A percentile compares a stretch with the other conserved stretches of the same genome.
Evolutionary conservation across 2,888 invertebrate genomes (phyloP).

Genomic region (Philhelius pedissequus): DNA sequence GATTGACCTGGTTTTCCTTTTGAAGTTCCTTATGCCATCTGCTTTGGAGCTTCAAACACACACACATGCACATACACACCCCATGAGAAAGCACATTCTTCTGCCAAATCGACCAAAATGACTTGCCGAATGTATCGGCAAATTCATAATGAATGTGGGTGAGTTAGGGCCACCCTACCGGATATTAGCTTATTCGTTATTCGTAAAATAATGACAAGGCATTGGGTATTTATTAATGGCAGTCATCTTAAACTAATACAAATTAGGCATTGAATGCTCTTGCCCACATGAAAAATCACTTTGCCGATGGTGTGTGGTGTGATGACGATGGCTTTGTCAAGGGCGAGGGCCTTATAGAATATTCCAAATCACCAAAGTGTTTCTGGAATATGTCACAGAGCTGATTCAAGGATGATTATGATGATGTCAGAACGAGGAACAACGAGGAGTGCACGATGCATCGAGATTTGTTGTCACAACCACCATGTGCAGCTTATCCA

Average conservation of each 20-base stretch:
- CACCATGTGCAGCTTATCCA: constrained; percentile 37
- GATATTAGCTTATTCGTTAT: constrained; percentile 35
- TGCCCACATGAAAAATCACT: constrained; percentile 18
- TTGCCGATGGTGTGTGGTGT: no score
- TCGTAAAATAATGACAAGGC: neutral
- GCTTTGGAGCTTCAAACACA: neutral
- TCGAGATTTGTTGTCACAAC: constrained; percentile 14
- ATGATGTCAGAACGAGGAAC: constrained; percentile 43
- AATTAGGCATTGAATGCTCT: constrained; percentile 24
- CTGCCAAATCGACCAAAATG: constrained; percentile 24
- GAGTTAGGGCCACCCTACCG: neutral
- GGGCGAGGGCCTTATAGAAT: neutral
- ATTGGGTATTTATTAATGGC: constrained; percentile 25
- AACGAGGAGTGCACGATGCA: constrained; percentile 29
- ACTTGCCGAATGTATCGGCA: constrained; percentile 4
- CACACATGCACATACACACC: neutral
- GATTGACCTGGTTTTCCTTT: constrained; percentile 32
- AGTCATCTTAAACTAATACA: constrained; percentile 15
- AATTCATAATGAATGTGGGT: neutral
- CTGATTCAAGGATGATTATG: constrained; percentile 32
- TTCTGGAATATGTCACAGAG: constrained; percentile 27
- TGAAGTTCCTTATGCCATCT: neutral
- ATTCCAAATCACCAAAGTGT: constrained; percentile 9
- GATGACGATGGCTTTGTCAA: neutral
- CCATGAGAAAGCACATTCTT: neutral